Evolutionary conservation across 2,113 vertebrate genomes (phyloP).

Genomic region (Hiodon tergisus): DNA sequence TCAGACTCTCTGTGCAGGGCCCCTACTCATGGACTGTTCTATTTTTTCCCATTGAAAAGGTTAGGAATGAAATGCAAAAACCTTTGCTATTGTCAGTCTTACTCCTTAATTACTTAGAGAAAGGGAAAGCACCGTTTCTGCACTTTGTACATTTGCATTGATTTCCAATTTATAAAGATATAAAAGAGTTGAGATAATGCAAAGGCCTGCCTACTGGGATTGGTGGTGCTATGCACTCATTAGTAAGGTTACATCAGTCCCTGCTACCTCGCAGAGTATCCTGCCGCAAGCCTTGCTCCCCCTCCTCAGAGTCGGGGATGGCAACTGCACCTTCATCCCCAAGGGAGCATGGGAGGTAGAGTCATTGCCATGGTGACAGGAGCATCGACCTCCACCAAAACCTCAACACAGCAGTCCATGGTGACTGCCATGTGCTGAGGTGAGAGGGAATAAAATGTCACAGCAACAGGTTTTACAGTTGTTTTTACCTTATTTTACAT

Average conservation of each 20-base stretch:
- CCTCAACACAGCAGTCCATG: conserved; percentile 58
- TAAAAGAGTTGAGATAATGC: conserved; percentile 26
- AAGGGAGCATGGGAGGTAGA: conserved; percentile 60
- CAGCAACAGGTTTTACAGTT: conserved; percentile 60
- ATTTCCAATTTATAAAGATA: conserved; percentile 26
- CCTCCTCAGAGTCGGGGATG: conserved; percentile 15
- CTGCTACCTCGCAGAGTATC: conserved; percentile 37
- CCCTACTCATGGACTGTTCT: conserved; percentile 41
- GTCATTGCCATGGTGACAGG: conserved; percentile 69
- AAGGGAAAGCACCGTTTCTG: not conserved
- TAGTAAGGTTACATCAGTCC: conserved; percentile 31
- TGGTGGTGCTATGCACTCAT: conserved; percentile 5
- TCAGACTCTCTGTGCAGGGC: conserved; percentile 43
- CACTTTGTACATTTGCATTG: not conserved
- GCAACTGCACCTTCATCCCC: conserved; percentile 4
- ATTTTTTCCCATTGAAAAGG: conserved; percentile 55
- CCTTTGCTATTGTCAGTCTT: conserved; percentile 8
- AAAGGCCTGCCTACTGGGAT: conserved; percentile 22
- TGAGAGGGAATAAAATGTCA: conserved; percentile 72
- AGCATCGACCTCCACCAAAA: conserved; percentile 47
- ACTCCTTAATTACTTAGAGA: not conserved
- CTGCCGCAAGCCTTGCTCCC: conserved; percentile 31
- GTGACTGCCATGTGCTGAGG: conserved; percentile 62
- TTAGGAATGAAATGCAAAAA: conserved; percentile 44
- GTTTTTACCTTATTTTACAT: conserved; percentile 53